Percentiles rank a stretch among this genome's conserved stretches.
Conservation (phyloP, 1,140 invertebrate genomes). For the Nephila pilipes region DNA sequence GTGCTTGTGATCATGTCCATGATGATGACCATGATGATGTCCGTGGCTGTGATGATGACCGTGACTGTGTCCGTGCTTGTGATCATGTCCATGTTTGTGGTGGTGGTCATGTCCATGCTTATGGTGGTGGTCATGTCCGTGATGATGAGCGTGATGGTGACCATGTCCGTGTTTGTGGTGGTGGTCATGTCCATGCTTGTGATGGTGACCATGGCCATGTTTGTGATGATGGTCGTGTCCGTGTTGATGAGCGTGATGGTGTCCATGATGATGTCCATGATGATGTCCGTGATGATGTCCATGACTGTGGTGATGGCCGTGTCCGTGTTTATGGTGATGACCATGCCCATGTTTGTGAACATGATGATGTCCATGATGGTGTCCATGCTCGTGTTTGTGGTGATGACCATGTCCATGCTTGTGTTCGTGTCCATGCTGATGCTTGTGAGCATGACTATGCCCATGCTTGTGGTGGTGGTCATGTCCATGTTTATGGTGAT, state of each 20-base stretch:
- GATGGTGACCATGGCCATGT: background rate
- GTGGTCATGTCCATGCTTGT: conserved; percentile 3
- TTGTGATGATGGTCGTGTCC: background rate
- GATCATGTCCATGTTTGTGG: background rate
- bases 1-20: background rate
- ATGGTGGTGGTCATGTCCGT: background rate
- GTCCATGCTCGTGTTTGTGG: conserved; percentile 33
- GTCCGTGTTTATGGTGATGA: conserved; percentile 12
- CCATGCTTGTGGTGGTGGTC: conserved; percentile 11
- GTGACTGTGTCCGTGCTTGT: background rate
- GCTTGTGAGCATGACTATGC: conserved; percentile 32
- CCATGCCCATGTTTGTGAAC: conserved; percentile 14
- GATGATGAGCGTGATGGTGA: background rate
- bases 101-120: conserved; percentile 7
- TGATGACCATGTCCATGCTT: conserved; percentile 26
- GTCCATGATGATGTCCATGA: background rate
- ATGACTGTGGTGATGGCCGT: background rate
- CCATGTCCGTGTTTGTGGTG: conserved; percentile 16
- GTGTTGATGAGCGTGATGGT: conserved; percentile 20
- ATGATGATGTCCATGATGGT: conserved; percentile 34
- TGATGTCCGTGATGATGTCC: background rate
- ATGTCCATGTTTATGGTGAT: conserved; percentile 3
- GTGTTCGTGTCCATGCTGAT: conserved; percentile 45
- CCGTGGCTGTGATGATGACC: background rate
- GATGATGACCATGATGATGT: background rate